These are phyloP conservation scores for Eudorcas thomsonii DNA, from an alignment of 2,113 vertebrate species.

Conservation along the genomic window DNA sequence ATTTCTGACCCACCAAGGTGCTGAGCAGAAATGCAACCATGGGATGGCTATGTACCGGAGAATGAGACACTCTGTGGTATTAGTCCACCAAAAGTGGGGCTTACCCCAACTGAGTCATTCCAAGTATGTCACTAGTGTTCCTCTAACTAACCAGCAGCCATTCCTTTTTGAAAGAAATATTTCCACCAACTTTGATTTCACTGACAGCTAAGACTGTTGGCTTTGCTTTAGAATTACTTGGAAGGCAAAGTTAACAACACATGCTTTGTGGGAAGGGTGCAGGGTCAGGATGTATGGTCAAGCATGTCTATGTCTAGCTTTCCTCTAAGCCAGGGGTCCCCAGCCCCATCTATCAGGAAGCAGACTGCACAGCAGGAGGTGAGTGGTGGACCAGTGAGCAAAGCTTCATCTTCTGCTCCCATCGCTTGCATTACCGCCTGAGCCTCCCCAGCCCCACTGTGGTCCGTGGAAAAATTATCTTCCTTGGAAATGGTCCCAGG, in stretches of 20 bases:
- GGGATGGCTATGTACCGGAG: too few relatives aligned
- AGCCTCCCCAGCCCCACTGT: background rate
- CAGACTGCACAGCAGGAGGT: background rate
- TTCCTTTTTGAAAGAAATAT: background rate
- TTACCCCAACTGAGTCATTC: background rate
- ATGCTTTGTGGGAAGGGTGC: background rate
- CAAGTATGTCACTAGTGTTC: background rate
- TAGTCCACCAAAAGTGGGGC: background rate
- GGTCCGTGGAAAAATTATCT: background rate
- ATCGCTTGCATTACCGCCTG: rapidly evolving
- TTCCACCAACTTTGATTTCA: background rate
- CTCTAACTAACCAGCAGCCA: background rate
- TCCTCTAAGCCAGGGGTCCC: background rate
- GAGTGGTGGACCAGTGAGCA: background rate
- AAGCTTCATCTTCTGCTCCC: background rate
- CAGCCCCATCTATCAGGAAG: background rate
- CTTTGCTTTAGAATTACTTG: background rate
- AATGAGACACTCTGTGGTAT: background rate
- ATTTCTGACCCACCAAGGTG: background rate
- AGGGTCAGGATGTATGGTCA: background rate
- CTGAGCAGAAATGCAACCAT: rapidly evolving
- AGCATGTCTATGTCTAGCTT: background rate
- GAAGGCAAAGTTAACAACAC: background rate
- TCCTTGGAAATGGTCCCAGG: background rate
- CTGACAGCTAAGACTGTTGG: background rate